Evolutionary conservation across 2,888 invertebrate genomes (phyloP).

Genomic region (Hemaris fuciformis): DNA sequence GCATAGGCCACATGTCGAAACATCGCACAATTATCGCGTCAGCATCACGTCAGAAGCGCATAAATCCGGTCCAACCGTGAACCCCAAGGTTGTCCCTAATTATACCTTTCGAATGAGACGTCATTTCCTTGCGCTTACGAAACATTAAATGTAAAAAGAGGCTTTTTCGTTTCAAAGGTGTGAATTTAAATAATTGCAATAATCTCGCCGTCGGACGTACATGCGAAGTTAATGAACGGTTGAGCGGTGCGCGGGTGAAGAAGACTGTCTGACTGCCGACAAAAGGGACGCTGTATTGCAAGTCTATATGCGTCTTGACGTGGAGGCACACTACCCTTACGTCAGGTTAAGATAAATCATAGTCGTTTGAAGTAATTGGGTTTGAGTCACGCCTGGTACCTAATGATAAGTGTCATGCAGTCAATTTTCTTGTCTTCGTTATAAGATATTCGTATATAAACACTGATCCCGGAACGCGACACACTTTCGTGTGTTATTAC

Average conservation of each 20-base stretch:
- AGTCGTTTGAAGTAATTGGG: background rate
- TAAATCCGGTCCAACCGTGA: conserved; percentile 65
- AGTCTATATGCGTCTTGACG: background rate
- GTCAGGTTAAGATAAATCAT: background rate
- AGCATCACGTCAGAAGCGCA: conserved; percentile 59
- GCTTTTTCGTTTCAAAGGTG: conserved; percentile 76
- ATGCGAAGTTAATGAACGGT: conserved; percentile 77
- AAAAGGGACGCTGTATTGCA: conserved; percentile 37
- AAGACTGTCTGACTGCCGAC: conserved; percentile 55
- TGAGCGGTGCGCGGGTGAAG: conserved; percentile 52
- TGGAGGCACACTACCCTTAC: background rate
- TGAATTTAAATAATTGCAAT: conserved; percentile 82
- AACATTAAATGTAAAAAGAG: conserved; percentile 77
- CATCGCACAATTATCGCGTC: conserved; percentile 67
- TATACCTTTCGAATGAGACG: conserved; percentile 80
- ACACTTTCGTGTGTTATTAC: no score
- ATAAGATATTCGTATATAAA: no score
- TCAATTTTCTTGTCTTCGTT: no score
- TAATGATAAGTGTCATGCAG: no score
- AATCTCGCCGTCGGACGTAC: conserved; percentile 68
- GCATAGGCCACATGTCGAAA: conserved; percentile 51
- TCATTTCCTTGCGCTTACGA: conserved; percentile 78
- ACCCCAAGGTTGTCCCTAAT: conserved; percentile 75
- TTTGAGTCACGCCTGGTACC: no score
- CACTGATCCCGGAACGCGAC: no score